Evolutionary conservation across 2,797 vertebrate genomes (phyloP).

Genomic region (Schizothorax lantsangensis): DNA sequence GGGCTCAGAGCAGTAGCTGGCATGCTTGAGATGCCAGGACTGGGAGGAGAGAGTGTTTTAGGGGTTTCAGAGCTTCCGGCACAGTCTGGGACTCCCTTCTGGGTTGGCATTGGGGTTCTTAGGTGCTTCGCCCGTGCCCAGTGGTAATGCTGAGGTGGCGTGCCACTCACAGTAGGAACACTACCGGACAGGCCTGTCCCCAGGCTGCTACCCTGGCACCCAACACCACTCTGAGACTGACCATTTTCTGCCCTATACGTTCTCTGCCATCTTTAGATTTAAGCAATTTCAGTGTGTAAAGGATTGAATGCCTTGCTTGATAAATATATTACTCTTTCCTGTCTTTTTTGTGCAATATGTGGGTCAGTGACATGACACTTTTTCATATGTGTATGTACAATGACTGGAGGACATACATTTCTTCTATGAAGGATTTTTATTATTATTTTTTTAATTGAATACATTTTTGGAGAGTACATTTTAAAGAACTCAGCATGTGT

Average conservation of each 20-base stretch:
- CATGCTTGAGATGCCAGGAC: slow-evolving; percentile 60
- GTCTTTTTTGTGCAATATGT: background rate
- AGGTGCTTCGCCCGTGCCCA: slow-evolving; percentile 65
- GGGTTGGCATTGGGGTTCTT: slow-evolving; percentile 66
- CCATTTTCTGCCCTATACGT: slow-evolving; percentile 58
- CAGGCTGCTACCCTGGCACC: slow-evolving; percentile 65
- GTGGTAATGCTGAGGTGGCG: slow-evolving; percentile 61
- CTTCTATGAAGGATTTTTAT: background rate
- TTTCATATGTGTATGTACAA: background rate
- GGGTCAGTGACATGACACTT: background rate
- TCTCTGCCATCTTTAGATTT: slow-evolving; percentile 48
- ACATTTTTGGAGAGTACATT: too few species aligned
- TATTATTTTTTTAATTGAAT: too few species aligned
- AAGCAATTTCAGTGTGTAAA: slow-evolving; percentile 13
- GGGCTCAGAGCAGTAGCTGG: slow-evolving; percentile 67
- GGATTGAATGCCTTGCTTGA: background rate
- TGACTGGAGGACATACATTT: background rate
- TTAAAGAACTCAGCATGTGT: too few species aligned
- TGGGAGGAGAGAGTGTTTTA: slow-evolving; percentile 39
- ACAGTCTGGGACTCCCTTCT: slow-evolving; percentile 65
- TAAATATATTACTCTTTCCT: background rate
- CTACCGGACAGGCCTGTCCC: slow-evolving; percentile 64
- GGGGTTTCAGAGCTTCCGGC: slow-evolving; percentile 64
- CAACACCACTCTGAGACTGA: slow-evolving; percentile 64
- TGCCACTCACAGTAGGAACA: slow-evolving; percentile 65